Conservation (phyloP, 2,888 invertebrate genomes). For the Drosophila dives region DNA sequence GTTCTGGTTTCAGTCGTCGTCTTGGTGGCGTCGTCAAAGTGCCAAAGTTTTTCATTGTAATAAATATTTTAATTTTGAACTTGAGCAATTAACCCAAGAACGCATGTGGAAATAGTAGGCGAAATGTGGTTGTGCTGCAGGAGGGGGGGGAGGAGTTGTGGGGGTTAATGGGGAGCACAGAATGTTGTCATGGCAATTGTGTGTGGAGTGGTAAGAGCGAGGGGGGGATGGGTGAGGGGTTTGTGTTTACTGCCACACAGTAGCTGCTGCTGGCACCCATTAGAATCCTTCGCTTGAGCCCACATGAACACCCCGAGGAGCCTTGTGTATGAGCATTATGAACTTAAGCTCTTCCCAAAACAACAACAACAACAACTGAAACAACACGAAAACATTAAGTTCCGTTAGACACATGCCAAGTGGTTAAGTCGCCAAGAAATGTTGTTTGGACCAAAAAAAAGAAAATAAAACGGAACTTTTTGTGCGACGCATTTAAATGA, state of each 20-base stretch:
- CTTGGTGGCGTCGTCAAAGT: slow-evolving; percentile 78
- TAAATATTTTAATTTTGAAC: slow-evolving; percentile 79
- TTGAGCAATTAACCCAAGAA: slow-evolving; percentile 78
- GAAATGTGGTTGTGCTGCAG: neutral
- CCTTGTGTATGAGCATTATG: slow-evolving; percentile 65
- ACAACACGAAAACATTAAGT: slow-evolving; percentile 64
- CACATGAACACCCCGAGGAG: slow-evolving; percentile 18
- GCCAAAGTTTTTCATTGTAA: slow-evolving; percentile 80
- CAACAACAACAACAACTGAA: slow-evolving; percentile 23
- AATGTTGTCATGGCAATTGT: slow-evolving; percentile 56
- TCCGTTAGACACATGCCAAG: slow-evolving; percentile 74
- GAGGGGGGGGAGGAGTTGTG: neutral
- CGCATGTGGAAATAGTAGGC: slow-evolving; percentile 66
- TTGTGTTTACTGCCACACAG: neutral
- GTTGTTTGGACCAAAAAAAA: slow-evolving; percentile 28
- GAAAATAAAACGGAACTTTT: slow-evolving; percentile 47
- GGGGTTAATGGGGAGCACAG: neutral
- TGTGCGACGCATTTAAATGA: slow-evolving; percentile 77
- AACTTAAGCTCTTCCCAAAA: slow-evolving; percentile 65
- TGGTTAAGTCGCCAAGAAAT: slow-evolving; percentile 65
- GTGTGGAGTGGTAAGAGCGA: neutral
- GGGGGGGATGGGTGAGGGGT: rapidly evolving
- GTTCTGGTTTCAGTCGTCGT: slow-evolving; percentile 56
- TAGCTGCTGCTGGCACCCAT: slow-evolving; percentile 14
- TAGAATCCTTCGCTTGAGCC: slow-evolving; percentile 11